Percentiles rank a stretch among this genome's conserved stretches.
Conservation (phyloP, 2,797 vertebrate genomes). For the Triplophysa bombifrons region DNA sequence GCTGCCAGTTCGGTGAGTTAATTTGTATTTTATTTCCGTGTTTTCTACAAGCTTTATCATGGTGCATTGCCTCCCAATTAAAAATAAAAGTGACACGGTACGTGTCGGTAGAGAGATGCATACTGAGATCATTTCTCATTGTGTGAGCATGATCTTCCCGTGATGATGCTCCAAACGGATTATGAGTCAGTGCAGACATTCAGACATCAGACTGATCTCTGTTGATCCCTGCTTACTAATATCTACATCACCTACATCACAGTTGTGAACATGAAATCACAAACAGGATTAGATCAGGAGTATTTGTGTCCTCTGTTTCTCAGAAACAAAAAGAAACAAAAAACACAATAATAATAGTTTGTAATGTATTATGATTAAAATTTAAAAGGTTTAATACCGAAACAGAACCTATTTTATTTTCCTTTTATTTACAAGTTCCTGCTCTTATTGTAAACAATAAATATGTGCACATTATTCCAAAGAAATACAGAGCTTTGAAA, state of each 20-base stretch:
- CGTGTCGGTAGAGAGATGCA: not conserved
- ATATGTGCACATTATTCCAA: not conserved
- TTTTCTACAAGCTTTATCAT: not conserved
- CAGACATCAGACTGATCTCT: conserved; percentile 39
- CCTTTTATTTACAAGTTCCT: too few relatives aligned
- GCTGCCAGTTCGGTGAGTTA: conserved; percentile 85
- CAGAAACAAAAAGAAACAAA: not conserved
- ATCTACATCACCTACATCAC: conserved; percentile 4
- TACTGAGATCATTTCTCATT: conserved; percentile 63
- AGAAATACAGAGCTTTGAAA: not conserved
- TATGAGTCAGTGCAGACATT: conserved; percentile 63
- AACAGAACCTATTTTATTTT: too few relatives aligned
- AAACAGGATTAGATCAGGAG: conserved; percentile 2
- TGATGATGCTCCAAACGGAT: conserved; percentile 57
- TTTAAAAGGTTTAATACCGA: too few relatives aligned
- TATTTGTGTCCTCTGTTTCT: not conserved
- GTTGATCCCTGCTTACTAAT: conserved; percentile 29
- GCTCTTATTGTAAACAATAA: not conserved
- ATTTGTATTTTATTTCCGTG: not conserved
- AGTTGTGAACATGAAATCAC: not conserved
- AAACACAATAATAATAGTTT: too few relatives aligned
- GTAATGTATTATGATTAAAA: not conserved
- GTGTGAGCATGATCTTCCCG: conserved; percentile 56
- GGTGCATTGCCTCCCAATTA: not conserved
- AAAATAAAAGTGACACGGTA: conserved; percentile 12